Evolutionary conservation across 2,797 vertebrate genomes (phyloP).

Genomic region (Eulemur mongoz): DNA sequence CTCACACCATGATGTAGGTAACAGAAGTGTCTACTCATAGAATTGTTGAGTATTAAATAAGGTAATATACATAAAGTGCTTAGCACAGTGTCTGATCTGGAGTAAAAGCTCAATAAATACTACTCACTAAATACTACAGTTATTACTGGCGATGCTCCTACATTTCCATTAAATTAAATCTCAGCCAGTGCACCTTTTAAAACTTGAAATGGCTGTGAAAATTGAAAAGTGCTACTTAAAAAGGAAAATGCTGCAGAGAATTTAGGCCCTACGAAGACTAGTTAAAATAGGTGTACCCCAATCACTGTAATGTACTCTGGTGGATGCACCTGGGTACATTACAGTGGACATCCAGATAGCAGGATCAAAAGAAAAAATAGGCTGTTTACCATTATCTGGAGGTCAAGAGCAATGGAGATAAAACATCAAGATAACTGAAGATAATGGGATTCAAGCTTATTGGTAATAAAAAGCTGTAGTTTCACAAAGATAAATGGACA

Average conservation of each 20-base stretch:
- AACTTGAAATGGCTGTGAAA: not conserved
- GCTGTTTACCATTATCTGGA: not conserved
- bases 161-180: not conserved
- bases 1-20: not conserved
- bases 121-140: not conserved
- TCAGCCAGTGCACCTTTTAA: not conserved
- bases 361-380: not conserved
- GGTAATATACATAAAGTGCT: not conserved
- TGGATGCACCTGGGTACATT: not conserved
- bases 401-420: not conserved
- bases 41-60: not conserved
- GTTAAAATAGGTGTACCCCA: not conserved
- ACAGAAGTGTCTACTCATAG: not conserved
- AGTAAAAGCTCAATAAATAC: not conserved
- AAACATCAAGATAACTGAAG: not conserved
- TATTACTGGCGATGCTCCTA: not conserved
- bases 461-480: not conserved
- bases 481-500: constrained; percentile 24
- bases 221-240: not conserved
- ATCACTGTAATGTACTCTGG: not conserved
- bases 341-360: not conserved
- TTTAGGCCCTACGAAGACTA: not conserved
- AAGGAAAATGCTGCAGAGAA: not conserved
- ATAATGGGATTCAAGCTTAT: not conserved
- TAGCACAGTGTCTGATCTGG: not conserved